Evolutionary conservation across 1,140 invertebrate species (phyloP).

Genomic region (Mercenaria mercenaria): DNA sequence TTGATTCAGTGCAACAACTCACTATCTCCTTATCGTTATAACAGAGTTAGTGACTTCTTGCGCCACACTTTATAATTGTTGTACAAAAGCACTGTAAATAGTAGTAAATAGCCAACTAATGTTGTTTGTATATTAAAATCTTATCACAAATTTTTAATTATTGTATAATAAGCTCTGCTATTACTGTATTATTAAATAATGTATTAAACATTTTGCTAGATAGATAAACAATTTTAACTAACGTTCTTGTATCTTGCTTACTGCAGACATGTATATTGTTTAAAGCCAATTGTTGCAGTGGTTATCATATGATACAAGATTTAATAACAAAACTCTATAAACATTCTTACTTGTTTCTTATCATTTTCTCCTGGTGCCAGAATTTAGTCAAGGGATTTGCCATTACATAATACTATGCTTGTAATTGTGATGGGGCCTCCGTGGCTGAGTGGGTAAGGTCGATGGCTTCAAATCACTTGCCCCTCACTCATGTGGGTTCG

Average conservation of each 20-base stretch:
- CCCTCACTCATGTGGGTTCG: too few species aligned
- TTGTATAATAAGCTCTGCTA: not conserved
- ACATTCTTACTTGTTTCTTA: not conserved
- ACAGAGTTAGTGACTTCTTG: not conserved
- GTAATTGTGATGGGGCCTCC: too few species aligned
- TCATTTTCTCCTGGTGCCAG: not conserved
- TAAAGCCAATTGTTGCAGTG: constrained; percentile 11
- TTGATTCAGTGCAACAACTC: too few species aligned
- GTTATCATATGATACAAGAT: constrained; percentile 16
- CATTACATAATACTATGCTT: too few species aligned
- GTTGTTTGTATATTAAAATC: constrained; percentile 35
- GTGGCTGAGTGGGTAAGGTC: too few species aligned
- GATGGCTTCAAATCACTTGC: too few species aligned
- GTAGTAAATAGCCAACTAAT: not conserved
- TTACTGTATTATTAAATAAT: not conserved
- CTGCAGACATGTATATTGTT: constrained; percentile 15
- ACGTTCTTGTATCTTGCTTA: constrained; percentile 15
- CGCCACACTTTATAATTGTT: constrained; percentile 1
- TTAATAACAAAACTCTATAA: constrained; percentile 35
- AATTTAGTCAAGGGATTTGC: too few species aligned
- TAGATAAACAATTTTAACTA: constrained; percentile 37
- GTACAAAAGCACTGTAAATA: not conserved
- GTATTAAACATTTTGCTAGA: constrained; percentile 22
- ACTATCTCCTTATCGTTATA: not conserved
- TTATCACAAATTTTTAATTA: constrained; percentile 22